Percentiles rank a stretch among this genome's conserved stretches.
Evolutionary conservation across 92 coral and sea anemone species (phyloP).

Genomic region (Plumapathes pennacea): DNA sequence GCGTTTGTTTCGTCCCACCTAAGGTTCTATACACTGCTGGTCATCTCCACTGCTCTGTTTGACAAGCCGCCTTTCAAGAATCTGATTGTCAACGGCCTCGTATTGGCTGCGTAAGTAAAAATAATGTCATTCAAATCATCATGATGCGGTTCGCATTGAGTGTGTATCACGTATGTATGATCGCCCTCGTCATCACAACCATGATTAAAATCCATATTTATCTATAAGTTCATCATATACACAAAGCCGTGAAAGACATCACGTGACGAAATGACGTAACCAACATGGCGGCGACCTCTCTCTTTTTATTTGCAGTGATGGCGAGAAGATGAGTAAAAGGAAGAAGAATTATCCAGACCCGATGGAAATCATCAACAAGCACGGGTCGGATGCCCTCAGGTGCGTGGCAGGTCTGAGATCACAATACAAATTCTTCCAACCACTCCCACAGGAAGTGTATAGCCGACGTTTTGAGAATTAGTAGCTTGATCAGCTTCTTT

Average conservation of each 20-base stretch:
- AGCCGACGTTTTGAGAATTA: too few relatives aligned
- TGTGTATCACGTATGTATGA: too few relatives aligned
- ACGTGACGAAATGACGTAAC: too few relatives aligned
- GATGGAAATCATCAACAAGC: conserved; percentile 77
- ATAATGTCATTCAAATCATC: neutral
- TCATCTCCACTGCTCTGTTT: conserved; percentile 94
- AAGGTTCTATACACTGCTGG: conserved; percentile 96
- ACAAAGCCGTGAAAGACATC: too few relatives aligned
- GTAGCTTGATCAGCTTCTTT: too few relatives aligned
- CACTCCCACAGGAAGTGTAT: too few relatives aligned
- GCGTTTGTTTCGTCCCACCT: neutral
- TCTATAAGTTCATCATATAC: too few relatives aligned
- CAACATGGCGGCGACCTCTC: too few relatives aligned
- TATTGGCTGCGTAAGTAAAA: conserved; percentile 93
- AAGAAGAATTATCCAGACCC: conserved; percentile 98
- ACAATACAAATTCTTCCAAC: too few relatives aligned
- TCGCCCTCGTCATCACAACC: too few relatives aligned
- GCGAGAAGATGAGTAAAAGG: conserved; percentile 96
- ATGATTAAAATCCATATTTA: too few relatives aligned
- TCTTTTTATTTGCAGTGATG: conserved; percentile 77
- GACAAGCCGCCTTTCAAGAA: conserved; percentile 98
- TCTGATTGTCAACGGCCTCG: conserved; percentile 96
- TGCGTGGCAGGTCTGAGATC: conserved; percentile 12
- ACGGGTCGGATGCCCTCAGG: conserved; percentile 98
- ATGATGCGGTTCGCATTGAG: too few relatives aligned